Evolutionary conservation across 2,797 vertebrate genomes (phyloP), one percentile per base, ranked within the genome.

Genomic region (Acanthis flammea): DNA sequence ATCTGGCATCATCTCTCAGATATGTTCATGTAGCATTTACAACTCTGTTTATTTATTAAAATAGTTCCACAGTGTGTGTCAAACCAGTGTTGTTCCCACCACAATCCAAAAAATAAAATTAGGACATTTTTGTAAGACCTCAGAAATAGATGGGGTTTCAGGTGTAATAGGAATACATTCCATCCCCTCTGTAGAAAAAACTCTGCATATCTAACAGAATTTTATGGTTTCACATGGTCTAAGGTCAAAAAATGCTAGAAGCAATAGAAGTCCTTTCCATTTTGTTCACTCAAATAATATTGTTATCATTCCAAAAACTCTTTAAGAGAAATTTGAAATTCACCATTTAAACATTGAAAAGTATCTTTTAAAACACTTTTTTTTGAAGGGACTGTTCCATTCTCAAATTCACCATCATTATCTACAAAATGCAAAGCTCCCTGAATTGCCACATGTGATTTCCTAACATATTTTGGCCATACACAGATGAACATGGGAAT

Each of bases 151-250:
- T 61, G 45, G 15, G 18, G 8, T 23, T 17, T 72, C 11, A 44
- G 22, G 21, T 48, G 31, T 24, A 63, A 44, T 37, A 39, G 0
- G 1, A 50, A 45, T 30, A 30, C 24, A 4, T 47, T 70, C 22
- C 19, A 41, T 12, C 23, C 28, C 9, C 8, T 70, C 53, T 86
- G 22, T 27, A 39, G 14, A 33, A 37, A 65, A 87, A 72, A 37
- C 17, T 54, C 11, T 21, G 12, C 9, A 16, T 48, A 53, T 12
- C 14, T 41, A 16, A 72, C 13, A 42, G 2, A 28, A 75, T 53
- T 42, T 60, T 62, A 30, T 1, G 1, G 10, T 41, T 76, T 80
- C 10, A 4, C 2, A 6, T 12, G 1, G 6, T 48, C 19, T 35
- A 19, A 51, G 18, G 19, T 65, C 30, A 70, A 41, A 77, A 70